A percentile compares a stretch with the other conserved stretches of the same genome.
Conservation (phyloP, 2,797 vertebrate species). For the Hirundo rustica region DNA sequence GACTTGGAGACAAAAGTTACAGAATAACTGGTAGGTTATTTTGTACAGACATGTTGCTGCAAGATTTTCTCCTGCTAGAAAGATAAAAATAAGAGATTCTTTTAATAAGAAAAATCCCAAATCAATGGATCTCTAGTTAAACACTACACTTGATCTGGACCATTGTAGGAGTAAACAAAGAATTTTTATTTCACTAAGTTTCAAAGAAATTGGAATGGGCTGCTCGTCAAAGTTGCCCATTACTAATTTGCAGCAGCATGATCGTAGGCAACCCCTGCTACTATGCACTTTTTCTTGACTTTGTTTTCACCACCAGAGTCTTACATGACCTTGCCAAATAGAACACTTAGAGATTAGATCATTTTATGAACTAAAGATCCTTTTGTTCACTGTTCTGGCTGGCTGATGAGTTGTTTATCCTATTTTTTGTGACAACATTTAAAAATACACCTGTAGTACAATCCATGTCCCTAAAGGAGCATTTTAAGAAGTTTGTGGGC, state of each 20-base stretch:
- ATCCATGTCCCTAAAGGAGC: slow-evolving; percentile 24
- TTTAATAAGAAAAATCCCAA: background rate
- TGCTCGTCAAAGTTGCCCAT: background rate
- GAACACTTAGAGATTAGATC: background rate
- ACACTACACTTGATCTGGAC: background rate
- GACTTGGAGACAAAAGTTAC: background rate
- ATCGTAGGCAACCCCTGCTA: background rate
- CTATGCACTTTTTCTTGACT: background rate
- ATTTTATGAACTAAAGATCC: slow-evolving; percentile 27
- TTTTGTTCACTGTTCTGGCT: slow-evolving; percentile 50
- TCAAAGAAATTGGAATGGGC: background rate
- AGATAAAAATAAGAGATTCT: background rate
- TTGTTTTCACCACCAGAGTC: background rate
- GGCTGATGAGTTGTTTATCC: slow-evolving; percentile 26
- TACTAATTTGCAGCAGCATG: background rate
- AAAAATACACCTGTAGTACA: slow-evolving; percentile 30
- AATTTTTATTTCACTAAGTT: background rate
- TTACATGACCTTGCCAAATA: background rate
- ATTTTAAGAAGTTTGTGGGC: slow-evolving; percentile 45
- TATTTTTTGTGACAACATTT: background rate
- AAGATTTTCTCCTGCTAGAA: background rate
- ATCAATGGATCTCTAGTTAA: background rate
- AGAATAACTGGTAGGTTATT: background rate
- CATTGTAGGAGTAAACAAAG: background rate
- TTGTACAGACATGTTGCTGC: background rate